Conservation (phyloP, 2,888 invertebrate species). For the Rotaria macrura region DNA sequence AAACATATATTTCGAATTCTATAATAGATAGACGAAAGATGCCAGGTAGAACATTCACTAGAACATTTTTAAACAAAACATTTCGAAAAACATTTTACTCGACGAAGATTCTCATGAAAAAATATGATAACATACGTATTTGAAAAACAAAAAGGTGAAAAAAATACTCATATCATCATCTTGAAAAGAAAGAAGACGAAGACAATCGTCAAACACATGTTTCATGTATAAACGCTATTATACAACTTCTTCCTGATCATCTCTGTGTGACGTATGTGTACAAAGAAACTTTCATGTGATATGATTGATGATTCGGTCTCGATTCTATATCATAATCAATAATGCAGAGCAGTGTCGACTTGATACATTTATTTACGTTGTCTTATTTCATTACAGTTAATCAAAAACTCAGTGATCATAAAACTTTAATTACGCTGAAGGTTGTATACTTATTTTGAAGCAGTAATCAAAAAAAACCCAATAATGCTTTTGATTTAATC, state of each 20-base stretch:
- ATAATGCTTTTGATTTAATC: not conserved
- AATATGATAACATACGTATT: not conserved
- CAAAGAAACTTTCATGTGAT: not conserved
- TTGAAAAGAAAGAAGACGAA: not conserved
- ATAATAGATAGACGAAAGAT: not conserved
- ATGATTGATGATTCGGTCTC: not conserved
- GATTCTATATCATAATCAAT: not conserved
- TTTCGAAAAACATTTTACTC: no score
- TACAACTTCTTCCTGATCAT: not conserved
- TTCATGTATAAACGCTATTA: not conserved
- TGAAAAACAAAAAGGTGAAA: not conserved
- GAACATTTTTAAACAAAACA: not conserved
- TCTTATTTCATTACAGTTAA: no score
- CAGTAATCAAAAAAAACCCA: no score
- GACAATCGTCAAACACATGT: not conserved
- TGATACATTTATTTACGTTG: not conserved
- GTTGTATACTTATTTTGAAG: no score
- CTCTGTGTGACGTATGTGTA: not conserved
- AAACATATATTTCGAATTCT: not conserved
- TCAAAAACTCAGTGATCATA: no score
- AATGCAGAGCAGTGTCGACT: not conserved
- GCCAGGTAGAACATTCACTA: not conserved
- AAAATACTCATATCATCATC: not conserved
- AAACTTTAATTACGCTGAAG: not conserved
- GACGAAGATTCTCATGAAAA: no score